Evolutionary conservation across 2,797 vertebrate genomes (phyloP), one percentile per base, ranked within the genome.

Genomic region (Eospalax fontanierii): DNA sequence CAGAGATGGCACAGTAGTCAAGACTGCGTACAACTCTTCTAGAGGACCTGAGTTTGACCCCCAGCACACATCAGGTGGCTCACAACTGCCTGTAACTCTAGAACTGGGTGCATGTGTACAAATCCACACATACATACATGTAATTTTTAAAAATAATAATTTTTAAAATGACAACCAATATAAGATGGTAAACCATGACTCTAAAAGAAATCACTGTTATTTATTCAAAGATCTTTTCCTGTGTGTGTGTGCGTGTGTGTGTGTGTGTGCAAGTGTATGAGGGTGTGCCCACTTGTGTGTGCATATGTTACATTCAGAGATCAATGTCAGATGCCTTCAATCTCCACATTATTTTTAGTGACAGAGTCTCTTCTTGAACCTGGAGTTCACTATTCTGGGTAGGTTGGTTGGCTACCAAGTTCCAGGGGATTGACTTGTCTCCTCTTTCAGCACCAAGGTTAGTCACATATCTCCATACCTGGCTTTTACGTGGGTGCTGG

Each of bases 161-260:
- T 54, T 54, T 54, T 9, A 87, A 78, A 83, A 5, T 35, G 75
- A 78, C 90, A 93, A 93, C 21, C 50, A 78, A 50, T 61, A 75
- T 12, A 71, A 35, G 93, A 87, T 24, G 35, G 9, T 83, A 50
- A 92, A 86, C 26, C 43, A 26, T 11, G 66, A 78, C 26, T 61
- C 50, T 43, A 93, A 85, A 91, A 30, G 18, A 24, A 91, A 68
- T n/a, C 30, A 65, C 40, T 46, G 61, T 90, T 68, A 87, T 93
- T 90, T 57, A 93, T 87, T 95, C 89, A 92, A 63, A 96, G 43
- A 46, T 28, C 28, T 7, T 28, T 22, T 12, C 12, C 57, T 43
- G 24, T 43, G 22, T 46, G 40, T 50, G 26, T 43, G 22, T 46
- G 40, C n/a, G 26, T 9, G 18, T 40, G 35, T 40, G 22, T 24